phyloP scores from a whole-genome alignment of 2,113 vertebrate species.

The Antechinus flavipes region DNA sequence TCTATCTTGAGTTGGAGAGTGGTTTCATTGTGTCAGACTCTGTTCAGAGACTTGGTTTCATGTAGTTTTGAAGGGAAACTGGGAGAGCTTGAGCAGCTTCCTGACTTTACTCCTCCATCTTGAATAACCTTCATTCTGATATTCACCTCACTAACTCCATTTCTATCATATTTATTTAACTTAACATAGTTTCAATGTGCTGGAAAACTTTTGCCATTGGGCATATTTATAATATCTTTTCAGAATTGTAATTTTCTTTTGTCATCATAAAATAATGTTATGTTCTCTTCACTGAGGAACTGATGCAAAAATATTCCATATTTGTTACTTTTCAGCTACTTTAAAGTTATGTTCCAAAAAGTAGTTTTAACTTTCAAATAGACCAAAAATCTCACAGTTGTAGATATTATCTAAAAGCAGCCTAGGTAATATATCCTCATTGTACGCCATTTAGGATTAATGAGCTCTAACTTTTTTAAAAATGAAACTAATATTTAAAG shows the following conservation, averaged over 20 bases:
- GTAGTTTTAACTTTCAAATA: not conserved
- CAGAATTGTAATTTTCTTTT: slow-evolving; percentile 46
- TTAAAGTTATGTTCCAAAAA: slow-evolving; percentile 15
- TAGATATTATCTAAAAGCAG: not conserved
- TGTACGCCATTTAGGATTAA: not conserved
- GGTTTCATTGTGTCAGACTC: too few species aligned
- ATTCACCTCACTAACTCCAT: slow-evolving; percentile 33
- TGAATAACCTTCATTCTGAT: slow-evolving; percentile 29
- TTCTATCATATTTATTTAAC: slow-evolving; percentile 45
- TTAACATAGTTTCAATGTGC: slow-evolving; percentile 30
- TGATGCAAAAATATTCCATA: slow-evolving; percentile 41
- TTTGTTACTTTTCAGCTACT: slow-evolving; percentile 43
- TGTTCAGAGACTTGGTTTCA: too few species aligned
- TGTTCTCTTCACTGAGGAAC: slow-evolving; percentile 47
- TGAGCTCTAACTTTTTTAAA: not conserved
- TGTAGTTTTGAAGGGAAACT: too few species aligned
- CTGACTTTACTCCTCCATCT: too few species aligned
- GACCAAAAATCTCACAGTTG: slow-evolving; percentile 4
- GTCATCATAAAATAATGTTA: slow-evolving; percentile 47
- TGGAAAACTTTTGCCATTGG: slow-evolving; percentile 40
- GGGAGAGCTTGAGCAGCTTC: too few species aligned
- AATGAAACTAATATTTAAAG: not conserved
- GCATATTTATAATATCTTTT: slow-evolving; percentile 57
- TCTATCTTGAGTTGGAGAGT: too few species aligned
- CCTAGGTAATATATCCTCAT: not conserved